These are phyloP conservation scores for Luscinia luscinia DNA, from an alignment of 2,797 vertebrate species.

Conservation along the genomic window DNA sequence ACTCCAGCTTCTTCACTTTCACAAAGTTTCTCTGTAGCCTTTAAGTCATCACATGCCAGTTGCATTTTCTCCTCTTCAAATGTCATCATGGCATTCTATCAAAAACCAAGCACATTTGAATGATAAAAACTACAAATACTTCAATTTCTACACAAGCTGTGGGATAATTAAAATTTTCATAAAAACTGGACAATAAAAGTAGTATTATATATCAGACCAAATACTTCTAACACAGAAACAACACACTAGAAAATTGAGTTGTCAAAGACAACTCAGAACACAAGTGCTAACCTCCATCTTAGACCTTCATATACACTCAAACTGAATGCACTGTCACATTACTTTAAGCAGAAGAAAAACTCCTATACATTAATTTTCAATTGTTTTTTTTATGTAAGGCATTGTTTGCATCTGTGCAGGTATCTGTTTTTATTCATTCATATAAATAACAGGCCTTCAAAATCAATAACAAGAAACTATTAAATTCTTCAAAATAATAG, in stretches of 20 bases:
- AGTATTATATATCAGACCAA: neutral
- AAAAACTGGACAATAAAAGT: neutral
- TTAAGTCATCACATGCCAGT: constrained; percentile 91
- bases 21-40: constrained; percentile 92
- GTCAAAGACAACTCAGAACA: neutral
- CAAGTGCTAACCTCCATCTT: neutral
- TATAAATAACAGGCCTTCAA: neutral
- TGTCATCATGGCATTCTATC: constrained; percentile 97
- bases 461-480: neutral
- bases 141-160: neutral
- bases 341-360: neutral
- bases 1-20: constrained; percentile 91
- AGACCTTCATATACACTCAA: neutral
- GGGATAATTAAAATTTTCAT: neutral
- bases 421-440: neutral
- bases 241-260: neutral
- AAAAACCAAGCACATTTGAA: constrained; percentile 8
- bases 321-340: neutral
- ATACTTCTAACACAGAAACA: neutral
- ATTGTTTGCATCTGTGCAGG: neutral
- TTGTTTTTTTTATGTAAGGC: neutral
- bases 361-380: neutral
- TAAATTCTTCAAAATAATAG: neutral
- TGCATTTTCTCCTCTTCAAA: constrained; percentile 99
- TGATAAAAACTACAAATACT: neutral